Evolutionary conservation across 1,140 invertebrate species (phyloP).

Genomic region (Wasmannia auropunctata): DNA sequence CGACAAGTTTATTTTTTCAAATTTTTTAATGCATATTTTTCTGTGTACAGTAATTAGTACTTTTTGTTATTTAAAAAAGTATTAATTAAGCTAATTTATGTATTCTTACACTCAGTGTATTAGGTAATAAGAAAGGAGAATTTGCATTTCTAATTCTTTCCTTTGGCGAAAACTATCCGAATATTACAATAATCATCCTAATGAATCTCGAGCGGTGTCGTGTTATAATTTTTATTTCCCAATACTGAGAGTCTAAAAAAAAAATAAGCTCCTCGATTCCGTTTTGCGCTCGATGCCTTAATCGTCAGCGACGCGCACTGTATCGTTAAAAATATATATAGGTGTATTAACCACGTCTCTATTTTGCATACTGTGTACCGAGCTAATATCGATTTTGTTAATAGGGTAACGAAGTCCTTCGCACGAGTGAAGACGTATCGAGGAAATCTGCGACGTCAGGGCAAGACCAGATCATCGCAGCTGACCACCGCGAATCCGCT

Average conservation of each 20-base stretch:
- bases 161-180: background rate
- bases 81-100: background rate
- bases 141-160: background rate
- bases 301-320: background rate
- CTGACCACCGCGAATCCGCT: background rate
- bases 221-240: background rate
- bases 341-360: constrained; percentile 8
- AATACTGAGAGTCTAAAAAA: background rate
- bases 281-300: background rate
- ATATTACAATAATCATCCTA: background rate
- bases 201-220: background rate
- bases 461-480: background rate
- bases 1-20: background rate
- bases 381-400: constrained; percentile 57
- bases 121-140: background rate
- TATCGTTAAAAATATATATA: constrained; percentile 37
- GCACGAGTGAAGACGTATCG: constrained; percentile 53
- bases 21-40: background rate
- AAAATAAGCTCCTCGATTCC: background rate
- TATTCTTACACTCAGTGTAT: background rate
- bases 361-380: constrained; percentile 33
- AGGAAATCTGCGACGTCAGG: constrained; percentile 25
- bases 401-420: constrained; percentile 51
- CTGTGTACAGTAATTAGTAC: background rate
- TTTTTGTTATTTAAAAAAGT: background rate